These are phyloP conservation scores for Condylura cristata DNA, from an alignment of 2,113 vertebrate genomes.

Conservation along the genomic window DNA sequence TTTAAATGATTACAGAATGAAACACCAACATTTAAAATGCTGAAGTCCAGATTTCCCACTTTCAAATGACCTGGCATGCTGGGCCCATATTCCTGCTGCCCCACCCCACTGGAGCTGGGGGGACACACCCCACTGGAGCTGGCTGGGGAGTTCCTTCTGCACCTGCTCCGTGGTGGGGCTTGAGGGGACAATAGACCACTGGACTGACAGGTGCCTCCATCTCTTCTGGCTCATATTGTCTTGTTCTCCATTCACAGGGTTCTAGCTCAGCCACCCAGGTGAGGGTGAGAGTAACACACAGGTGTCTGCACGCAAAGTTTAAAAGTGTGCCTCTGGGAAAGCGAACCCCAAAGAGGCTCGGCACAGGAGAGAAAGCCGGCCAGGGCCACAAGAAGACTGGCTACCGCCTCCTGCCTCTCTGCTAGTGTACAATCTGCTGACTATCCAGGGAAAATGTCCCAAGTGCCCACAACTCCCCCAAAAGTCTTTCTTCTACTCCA, in stretches of 20 bases:
- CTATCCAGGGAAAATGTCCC: neutral
- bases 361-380: neutral
- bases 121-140: accelerated
- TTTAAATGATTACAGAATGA: neutral
- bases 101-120: accelerated
- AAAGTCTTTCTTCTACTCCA: neutral
- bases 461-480: accelerated
- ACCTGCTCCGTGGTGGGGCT: accelerated
- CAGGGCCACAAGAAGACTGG: too few relatives aligned
- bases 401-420: neutral
- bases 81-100: accelerated
- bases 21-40: neutral
- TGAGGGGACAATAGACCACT: neutral
- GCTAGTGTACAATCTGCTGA: neutral
- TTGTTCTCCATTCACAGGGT: neutral
- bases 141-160: neutral
- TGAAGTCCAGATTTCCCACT: neutral
- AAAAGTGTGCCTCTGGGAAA: neutral
- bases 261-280: neutral
- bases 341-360: neutral
- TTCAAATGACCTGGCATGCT: neutral
- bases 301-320: neutral
- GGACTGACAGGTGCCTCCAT: neutral
- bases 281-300: neutral
- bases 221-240: neutral